A percentile compares a stretch with the other conserved stretches of the same genome.
phyloP scores from a whole-genome alignment of 2,888 invertebrate genomes.

The Euphydryas editha region DNA sequence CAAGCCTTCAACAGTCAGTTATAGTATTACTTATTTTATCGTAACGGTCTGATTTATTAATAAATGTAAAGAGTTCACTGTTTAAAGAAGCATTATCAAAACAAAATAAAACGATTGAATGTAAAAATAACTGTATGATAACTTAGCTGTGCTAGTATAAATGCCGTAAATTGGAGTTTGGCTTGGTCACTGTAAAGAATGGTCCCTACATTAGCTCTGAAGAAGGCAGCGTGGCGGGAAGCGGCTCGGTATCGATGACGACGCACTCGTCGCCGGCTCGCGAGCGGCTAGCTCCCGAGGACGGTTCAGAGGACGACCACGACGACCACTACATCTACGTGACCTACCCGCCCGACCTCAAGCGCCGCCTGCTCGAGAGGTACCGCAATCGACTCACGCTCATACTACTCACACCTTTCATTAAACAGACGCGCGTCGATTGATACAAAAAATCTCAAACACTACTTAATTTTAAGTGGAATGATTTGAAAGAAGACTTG shows the following conservation, averaged over 20 bases:
- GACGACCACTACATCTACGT: constrained; percentile 94
- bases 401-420: constrained; percentile 67
- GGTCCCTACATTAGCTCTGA: constrained; percentile 80
- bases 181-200: background rate
- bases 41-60: no score
- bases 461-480: background rate
- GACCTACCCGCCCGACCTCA: constrained; percentile 93
- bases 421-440: constrained; percentile 70
- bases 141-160: no score
- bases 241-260: constrained; percentile 86
- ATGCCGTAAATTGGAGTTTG: background rate
- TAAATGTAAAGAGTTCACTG: no score
- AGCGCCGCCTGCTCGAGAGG: constrained; percentile 92
- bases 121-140: no score
- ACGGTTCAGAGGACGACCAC: constrained; percentile 79
- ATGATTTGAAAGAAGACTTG: background rate
- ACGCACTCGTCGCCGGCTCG: constrained; percentile 87
- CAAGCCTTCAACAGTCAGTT: no score
- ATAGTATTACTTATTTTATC: no score
- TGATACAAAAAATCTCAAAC: constrained; percentile 27
- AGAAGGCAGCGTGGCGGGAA: constrained; percentile 86
- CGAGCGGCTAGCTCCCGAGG: constrained; percentile 72
- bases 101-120: no score
- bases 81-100: no score
- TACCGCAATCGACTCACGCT: constrained; percentile 77